Base-by-base conservation (phyloP, 2,113 vertebrate genomes). In the Mormoops blainvillei region DNA sequence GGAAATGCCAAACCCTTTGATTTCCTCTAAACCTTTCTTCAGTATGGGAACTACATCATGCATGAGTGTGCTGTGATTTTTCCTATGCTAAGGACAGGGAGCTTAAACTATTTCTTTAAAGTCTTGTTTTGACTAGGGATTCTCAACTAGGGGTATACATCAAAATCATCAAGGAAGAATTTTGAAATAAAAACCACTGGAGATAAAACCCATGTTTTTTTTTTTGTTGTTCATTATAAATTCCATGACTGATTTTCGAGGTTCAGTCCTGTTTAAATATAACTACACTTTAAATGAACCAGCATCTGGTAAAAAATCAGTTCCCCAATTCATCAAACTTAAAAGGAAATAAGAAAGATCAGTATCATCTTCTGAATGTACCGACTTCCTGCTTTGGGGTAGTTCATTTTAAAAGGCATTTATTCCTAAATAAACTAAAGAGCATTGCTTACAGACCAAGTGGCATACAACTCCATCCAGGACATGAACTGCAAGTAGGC, bases 401-500 rank as follows among this genome's bases (percentile, higher is more conserved):
- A 65, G 70, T 86, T 74, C 2, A 4, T 70, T 41, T 86, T 50
- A 8, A 78, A 41, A 93, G 82, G 33, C 67, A 89, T 88, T 92
- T 52, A 82, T 88, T 78, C 94, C 93, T 89, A 93, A 89, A 74
- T 77, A 97, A 90, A 88, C 85, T 3, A 50, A 87, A 63, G 19
- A 36, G 15, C 68, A 48, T 77, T 45, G 54, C 68, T 43, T 65
- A 58, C 71, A 97, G 83, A 89, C 63, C 68, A 70, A 63, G 36
- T 83, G 82, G 48, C 65, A 48, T 15, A 43, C 26, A 84, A 54
- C 48, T 91, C 86, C 92, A 90, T 89, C 87, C 65, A 76, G 73
- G 84, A 95, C 86, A 15, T 18, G 33, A 93, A 94, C 76, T 67
- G n/a, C 54, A 97, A 94, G 77, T 5, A 97, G 97, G 95, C 94